Percentiles rank a stretch among this genome's conserved stretches.
These are phyloP conservation scores for Pogonocherus hispidulus DNA, from an alignment of 2,888 invertebrate species.

Conservation along the genomic window DNA sequence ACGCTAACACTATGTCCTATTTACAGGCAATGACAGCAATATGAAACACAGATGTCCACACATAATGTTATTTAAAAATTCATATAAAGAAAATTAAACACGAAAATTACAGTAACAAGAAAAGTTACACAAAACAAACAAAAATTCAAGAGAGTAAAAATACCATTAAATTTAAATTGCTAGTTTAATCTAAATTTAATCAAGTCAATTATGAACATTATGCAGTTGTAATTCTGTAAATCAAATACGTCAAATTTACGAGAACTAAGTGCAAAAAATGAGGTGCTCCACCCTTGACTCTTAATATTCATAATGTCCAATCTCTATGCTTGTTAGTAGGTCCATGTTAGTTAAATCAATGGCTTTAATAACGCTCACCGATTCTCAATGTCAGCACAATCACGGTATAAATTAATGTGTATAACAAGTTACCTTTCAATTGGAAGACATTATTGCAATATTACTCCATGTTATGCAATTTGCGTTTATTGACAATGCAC, in stretches of 20 bases:
- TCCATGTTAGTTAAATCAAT: constrained; percentile 44
- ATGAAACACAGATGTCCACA: no score
- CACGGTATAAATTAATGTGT: constrained; percentile 46
- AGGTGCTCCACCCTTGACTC: constrained; percentile 14
- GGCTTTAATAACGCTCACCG: constrained; percentile 42
- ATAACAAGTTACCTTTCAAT: constrained; percentile 41
- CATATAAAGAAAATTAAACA: no score
- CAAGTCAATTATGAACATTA: background rate
- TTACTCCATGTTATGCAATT: background rate
- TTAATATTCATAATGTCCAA: constrained; percentile 37
- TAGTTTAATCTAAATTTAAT: no score
- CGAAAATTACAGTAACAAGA: no score
- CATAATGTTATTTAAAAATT: no score
- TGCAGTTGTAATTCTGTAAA: constrained; percentile 8
- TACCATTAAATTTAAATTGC: no score
- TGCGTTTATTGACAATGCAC: background rate
- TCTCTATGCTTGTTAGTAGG: constrained; percentile 40
- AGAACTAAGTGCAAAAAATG: constrained; percentile 16
- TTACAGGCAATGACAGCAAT: no score
- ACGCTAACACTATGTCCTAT: no score
- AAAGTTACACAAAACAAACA: no score
- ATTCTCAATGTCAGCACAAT: constrained; percentile 40
- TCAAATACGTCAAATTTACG: constrained; percentile 22
- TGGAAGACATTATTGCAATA: constrained; percentile 3
- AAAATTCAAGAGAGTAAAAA: no score